Evolutionary conservation across 2,797 vertebrate species (phyloP).

Genomic region (Loris lydekkerianus): DNA sequence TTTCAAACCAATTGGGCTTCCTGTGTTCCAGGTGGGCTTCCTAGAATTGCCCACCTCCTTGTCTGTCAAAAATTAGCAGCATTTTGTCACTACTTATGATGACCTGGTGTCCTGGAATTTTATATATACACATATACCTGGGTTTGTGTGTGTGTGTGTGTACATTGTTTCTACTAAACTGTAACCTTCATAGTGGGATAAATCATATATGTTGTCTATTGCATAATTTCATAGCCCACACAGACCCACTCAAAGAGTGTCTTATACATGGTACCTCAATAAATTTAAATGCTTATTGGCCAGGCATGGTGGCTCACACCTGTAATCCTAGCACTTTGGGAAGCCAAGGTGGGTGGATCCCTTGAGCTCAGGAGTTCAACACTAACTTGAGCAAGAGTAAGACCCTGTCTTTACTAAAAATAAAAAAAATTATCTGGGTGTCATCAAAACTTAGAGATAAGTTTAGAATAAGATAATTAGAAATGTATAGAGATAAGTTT

Average conservation of each 20-base stretch:
- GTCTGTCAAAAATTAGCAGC: not conserved
- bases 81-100: too few species aligned
- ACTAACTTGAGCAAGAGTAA: too few species aligned
- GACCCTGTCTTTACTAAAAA: too few species aligned
- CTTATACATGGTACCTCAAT: conserved; percentile 30
- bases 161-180: not conserved
- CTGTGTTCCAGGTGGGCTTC: not conserved
- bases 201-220: conserved; percentile 55
- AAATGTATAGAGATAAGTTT: not conserved
- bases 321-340: too few species aligned
- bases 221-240: not conserved
- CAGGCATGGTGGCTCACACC: too few species aligned
- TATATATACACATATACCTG: not conserved
- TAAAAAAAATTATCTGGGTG: too few species aligned
- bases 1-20: conserved; percentile 25
- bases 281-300: conserved; percentile 53
- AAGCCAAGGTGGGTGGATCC: too few species aligned
- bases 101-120: not conserved
- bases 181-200: not conserved
- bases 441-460: too few species aligned
- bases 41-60: conserved; percentile 24
- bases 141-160: too few species aligned
- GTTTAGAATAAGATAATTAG: too few species aligned
- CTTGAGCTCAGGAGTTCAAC: too few species aligned
- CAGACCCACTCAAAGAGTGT: not conserved